phyloP scores from a whole-genome alignment of 2,797 vertebrate genomes.

The Squalus acanthias region DNA sequence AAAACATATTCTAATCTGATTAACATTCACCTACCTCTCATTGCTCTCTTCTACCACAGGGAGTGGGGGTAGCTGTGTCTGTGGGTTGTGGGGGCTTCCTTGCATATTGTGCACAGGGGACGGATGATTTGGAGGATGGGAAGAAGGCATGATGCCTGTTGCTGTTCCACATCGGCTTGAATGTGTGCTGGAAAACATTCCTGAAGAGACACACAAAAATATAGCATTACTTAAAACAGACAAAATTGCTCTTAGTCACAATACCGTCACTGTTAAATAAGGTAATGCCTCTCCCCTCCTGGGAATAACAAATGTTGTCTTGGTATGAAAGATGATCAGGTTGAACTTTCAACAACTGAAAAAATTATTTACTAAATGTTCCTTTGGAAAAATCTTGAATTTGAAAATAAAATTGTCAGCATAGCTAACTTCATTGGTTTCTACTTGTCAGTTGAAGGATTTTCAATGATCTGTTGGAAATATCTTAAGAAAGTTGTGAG shows the following conservation, averaged over 20 bases:
- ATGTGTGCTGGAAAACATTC: slow-evolving; percentile 59
- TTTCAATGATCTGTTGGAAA: neutral
- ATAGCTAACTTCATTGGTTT: too few relatives aligned
- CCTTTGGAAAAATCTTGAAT: neutral
- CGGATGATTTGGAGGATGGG: slow-evolving; percentile 58
- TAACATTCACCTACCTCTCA: slow-evolving; percentile 59
- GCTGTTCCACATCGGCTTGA: slow-evolving; percentile 58
- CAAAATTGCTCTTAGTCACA: slow-evolving; percentile 41
- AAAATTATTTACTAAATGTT: neutral
- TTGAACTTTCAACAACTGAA: neutral
- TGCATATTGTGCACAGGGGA: slow-evolving; percentile 57
- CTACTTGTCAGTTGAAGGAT: neutral
- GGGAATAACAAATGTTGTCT: neutral
- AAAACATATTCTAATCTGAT: neutral
- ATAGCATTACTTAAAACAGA: slow-evolving; percentile 44
- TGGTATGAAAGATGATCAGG: neutral
- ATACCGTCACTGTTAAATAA: neutral
- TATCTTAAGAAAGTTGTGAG: neutral
- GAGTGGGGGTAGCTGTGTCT: slow-evolving; percentile 58
- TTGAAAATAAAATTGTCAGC: neutral
- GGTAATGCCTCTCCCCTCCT: neutral
- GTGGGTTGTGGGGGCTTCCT: slow-evolving; percentile 56
- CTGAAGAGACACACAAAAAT: slow-evolving; percentile 48
- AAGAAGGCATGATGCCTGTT: slow-evolving; percentile 54
- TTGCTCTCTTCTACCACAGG: slow-evolving; percentile 52